Evolutionary conservation across 35 echinoderm and acorn worm species (phyloP).

Genomic region (Nesometra sesokonis): DNA sequence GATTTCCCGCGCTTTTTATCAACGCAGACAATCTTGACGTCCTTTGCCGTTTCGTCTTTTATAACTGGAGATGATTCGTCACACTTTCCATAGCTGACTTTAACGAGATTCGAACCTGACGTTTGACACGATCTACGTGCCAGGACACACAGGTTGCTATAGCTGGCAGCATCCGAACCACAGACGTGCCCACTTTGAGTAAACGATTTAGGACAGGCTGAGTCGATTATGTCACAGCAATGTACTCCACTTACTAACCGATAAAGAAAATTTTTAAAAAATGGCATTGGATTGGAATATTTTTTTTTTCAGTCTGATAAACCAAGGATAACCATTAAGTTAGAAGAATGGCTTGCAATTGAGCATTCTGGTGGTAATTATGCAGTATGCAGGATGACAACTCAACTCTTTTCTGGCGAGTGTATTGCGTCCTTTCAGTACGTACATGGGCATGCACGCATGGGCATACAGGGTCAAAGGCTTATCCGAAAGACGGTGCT

Average conservation of each 20-base stretch:
- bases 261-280: too few relatives aligned
- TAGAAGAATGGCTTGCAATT: too few relatives aligned
- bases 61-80: background rate
- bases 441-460: too few relatives aligned
- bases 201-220: background rate
- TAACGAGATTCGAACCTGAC: background rate
- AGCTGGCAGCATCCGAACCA: background rate
- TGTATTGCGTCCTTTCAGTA: too few relatives aligned
- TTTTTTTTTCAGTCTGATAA: too few relatives aligned
- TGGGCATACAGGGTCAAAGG: too few relatives aligned
- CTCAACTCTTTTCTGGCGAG: too few relatives aligned
- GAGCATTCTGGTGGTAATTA: too few relatives aligned
- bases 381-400: too few relatives aligned
- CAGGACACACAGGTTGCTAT: background rate
- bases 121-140: background rate
- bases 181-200: background rate
- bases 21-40: background rate
- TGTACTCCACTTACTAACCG: background rate
- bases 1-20: background rate
- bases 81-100: background rate
- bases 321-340: too few relatives aligned
- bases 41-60: background rate
- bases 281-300: too few relatives aligned
- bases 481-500: too few relatives aligned
- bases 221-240: background rate